Percentiles rank a stretch among this genome's conserved stretches.
Conservation (phyloP, 2,113 vertebrate species). For the Rhipidura dahli region DNA sequence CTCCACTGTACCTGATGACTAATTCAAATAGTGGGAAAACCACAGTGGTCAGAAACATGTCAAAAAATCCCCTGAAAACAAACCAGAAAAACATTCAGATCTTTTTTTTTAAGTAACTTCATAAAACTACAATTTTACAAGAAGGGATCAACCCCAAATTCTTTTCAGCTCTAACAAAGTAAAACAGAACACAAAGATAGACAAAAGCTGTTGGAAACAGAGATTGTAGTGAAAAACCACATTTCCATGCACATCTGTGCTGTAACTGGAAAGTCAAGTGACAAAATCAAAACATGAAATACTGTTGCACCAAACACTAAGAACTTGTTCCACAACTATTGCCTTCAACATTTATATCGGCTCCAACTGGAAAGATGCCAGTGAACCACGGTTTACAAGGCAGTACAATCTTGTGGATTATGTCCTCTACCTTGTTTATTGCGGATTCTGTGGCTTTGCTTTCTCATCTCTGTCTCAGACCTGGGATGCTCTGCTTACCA, state of each 20-base stretch:
- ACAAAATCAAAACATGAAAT: not conserved
- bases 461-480: not conserved
- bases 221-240: not conserved
- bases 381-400: not conserved
- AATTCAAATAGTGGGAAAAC: constrained; percentile 19
- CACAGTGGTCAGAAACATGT: not conserved
- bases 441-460: not conserved
- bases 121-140: not conserved
- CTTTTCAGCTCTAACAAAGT: not conserved
- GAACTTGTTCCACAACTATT: not conserved
- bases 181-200: not conserved
- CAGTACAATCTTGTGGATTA: not conserved
- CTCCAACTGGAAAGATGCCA: not conserved
- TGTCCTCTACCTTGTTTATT: not conserved
- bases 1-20: constrained; percentile 17
- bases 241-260: not conserved
- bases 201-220: not conserved
- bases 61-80: not conserved
- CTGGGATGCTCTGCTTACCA: not conserved
- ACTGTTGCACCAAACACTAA: constrained; percentile 1
- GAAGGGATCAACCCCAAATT: not conserved
- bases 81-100: not conserved
- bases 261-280: not conserved
- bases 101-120: not conserved
- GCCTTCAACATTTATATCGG: not conserved